Evolutionary conservation across 2,113 vertebrate species (phyloP).

Genomic region (Glaucidium brasilianum): DNA sequence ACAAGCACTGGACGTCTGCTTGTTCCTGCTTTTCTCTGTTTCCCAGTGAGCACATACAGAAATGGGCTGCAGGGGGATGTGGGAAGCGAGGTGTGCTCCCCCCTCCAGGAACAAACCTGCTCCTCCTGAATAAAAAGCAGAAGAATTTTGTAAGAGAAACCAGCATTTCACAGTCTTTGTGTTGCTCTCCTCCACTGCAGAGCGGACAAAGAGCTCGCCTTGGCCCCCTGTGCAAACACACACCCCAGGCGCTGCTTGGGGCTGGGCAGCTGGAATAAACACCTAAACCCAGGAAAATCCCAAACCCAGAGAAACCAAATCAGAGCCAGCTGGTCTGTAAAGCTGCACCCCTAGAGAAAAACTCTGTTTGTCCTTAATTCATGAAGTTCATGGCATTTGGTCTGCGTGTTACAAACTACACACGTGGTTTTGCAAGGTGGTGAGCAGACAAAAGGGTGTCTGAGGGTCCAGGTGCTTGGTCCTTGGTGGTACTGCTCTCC

Average conservation of each 20-base stretch:
- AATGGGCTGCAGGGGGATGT: rapidly evolving
- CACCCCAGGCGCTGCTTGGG: background rate
- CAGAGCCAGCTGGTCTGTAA: background rate
- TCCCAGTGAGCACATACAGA: background rate
- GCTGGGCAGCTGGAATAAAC: background rate
- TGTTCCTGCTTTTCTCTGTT: background rate
- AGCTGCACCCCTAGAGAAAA: background rate
- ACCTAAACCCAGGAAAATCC: background rate
- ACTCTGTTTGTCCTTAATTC: background rate
- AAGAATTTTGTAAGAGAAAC: background rate
- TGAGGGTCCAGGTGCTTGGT: background rate
- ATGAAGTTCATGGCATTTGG: rapidly evolving
- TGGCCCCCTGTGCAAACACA: background rate
- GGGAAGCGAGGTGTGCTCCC: background rate
- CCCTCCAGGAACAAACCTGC: background rate
- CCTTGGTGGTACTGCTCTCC: rapidly evolving
- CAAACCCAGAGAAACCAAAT: background rate
- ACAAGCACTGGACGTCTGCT: background rate
- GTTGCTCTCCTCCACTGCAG: rapidly evolving
- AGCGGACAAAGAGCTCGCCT: background rate
- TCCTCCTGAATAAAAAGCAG: background rate
- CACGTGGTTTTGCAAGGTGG: rapidly evolving
- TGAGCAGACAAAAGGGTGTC: background rate
- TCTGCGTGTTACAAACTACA: background rate
- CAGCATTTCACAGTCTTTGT: background rate